Base-by-base conservation (phyloP, 2,113 vertebrate species). In the Clinocottus analis region DNA sequence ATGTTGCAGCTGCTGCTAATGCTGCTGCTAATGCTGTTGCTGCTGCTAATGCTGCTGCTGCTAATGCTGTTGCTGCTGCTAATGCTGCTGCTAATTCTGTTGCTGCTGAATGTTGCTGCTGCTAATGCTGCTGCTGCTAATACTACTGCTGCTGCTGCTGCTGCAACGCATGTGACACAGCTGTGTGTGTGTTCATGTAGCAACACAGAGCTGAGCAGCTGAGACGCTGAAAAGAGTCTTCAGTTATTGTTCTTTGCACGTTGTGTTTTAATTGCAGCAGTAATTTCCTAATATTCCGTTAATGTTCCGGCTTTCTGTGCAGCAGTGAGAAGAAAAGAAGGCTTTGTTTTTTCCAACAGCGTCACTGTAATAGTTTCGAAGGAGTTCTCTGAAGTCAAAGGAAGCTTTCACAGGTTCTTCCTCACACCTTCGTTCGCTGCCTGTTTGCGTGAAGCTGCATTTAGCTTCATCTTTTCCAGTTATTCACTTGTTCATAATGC, bases 401-500 rank as follows among this genome's bases (percentile, higher is more conserved):
- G 33, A 51, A 71, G 33, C 25, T 7, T 80, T 74, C n/a, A 19
- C 25, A 74, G 59, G 33, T 61, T 31, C 23, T 14, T 27, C 35
- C 66, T 16, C 73, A 53, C 49, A 79, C 66, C 55, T 65, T 60
- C 39, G 27, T 59, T 11, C 55, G 11, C 73, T 61, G 43, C 4
- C 45, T 63, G 39, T 23, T 43, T 47, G 16, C 56, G 60, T 58
- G 71, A 75, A 80, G 47, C 62, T 49, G 70, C 74, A 61, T 49
- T 70, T 63, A 70, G 64, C 47, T 61, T 61, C 2, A 74, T 55
- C 60, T 43, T 62, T 53, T 35, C 39, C 75, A 74, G 7, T 61
- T 29, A 45, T 82, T 58, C 65, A 77, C 71, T 75, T 72, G 64
- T 80, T 82, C 82, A 82, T 87, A 72, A 77, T 87, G 61, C 59